Evolutionary conservation across 2,113 vertebrate genomes (phyloP).

Genomic region (Opisthocomus hoazin): DNA sequence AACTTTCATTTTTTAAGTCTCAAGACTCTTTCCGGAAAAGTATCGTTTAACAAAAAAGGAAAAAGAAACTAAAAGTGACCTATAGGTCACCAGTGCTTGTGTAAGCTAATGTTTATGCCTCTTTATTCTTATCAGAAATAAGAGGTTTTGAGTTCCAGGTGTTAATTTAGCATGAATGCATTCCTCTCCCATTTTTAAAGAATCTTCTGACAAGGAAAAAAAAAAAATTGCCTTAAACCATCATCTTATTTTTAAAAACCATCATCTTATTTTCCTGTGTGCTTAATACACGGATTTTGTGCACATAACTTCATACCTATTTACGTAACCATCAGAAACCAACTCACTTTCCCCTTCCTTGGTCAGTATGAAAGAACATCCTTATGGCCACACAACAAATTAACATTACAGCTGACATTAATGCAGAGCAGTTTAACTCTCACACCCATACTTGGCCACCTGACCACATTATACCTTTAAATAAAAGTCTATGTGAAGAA

Average conservation of each 20-base stretch:
- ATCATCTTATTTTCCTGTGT: not conserved
- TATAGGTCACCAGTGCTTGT: not conserved
- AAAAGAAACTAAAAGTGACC: not conserved
- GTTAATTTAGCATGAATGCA: not conserved
- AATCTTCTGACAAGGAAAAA: not conserved
- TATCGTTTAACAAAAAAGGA: not conserved
- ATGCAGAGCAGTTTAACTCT: not conserved
- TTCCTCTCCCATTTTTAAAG: not conserved
- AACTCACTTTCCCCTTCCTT: not conserved
- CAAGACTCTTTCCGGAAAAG: not conserved
- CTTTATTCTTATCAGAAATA: not conserved
- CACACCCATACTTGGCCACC: not conserved
- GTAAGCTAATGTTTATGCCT: not conserved
- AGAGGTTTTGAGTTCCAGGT: not conserved
- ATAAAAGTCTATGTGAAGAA: not conserved
- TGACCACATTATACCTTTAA: not conserved
- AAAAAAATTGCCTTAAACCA: not conserved
- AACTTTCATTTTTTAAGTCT: not conserved
- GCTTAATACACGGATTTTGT: not conserved
- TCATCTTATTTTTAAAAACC: not conserved
- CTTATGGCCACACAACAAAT: not conserved
- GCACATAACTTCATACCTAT: not conserved
- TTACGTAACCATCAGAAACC: not conserved
- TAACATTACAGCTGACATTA: not conserved
- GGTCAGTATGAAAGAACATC: not conserved